Evolutionary conservation across 2,113 vertebrate genomes (phyloP), one percentile per base, ranked within the genome.

Genomic region (Periophthalmodon schlosseri): DNA sequence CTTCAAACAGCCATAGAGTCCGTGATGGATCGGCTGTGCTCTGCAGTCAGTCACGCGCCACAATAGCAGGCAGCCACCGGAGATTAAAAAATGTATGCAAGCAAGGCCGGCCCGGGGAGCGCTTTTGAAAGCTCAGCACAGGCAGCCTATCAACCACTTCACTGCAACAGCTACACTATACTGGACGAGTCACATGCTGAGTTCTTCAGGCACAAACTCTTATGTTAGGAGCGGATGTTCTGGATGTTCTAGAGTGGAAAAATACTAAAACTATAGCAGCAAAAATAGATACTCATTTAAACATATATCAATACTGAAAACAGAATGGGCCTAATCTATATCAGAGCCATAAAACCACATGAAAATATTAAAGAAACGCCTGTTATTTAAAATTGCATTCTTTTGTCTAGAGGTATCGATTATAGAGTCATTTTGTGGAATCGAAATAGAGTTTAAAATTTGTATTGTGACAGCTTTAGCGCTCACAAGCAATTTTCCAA

Each of bases 61-160:
- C 67, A 76, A 20, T 76, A 70, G 16, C 50, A 78, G 65, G 16
- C 50, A 78, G 65, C 68, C 73, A 61, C 46, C 24, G 54, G 72
- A 79, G 63, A 74, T 63, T 65, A 83, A 52, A 73, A 56, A 70
- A 88, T 81, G 10, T 68, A 71, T 82, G 68, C 10, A 15, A 64
- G 73, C 23, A 3, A 76, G 68, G 54, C 66, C 79, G 77, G 80
- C 24, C 75, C 23, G 20, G 65, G 65, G 65, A 74, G 72, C 75
- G 18, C 54, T 84, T 88, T 75, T 76, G 65, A 85, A 85, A 84
- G 78, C 83, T 83, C 83, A 82, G 80, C 76, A 70, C 50, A 81
- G 13, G 63, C 68, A 75, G 78, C 65, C 57, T 56, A 78, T 81
- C 80, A 86, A 85, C 87, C 71, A 57, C 64, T 60, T 63, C 5